A percentile compares a stretch with the other conserved stretches of the same genome.
Conservation (phyloP, 2,888 invertebrate genomes). For the Calameuta filiformis region DNA sequence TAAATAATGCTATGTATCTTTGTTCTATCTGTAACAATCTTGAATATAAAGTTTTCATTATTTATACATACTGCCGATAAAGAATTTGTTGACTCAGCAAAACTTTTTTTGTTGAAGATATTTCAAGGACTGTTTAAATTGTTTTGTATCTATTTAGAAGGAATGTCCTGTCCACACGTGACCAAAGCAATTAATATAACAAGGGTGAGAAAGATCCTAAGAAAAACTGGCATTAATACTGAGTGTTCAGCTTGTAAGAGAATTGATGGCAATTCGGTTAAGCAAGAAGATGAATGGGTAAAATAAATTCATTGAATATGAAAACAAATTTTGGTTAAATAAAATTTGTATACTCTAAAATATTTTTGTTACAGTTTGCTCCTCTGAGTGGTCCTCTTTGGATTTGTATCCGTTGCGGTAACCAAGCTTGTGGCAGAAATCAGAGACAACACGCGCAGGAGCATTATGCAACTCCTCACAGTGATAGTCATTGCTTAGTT, state of each 20-base stretch:
- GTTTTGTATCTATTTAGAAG: slow-evolving; percentile 25
- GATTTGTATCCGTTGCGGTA: slow-evolving; percentile 86
- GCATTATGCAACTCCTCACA: slow-evolving; percentile 81
- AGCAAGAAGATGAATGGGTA: slow-evolving; percentile 67
- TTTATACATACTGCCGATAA: background rate
- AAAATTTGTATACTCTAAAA: slow-evolving; percentile 9
- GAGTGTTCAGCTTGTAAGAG: slow-evolving; percentile 74
- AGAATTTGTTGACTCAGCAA: background rate
- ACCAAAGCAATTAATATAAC: slow-evolving; percentile 75
- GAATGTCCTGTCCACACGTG: slow-evolving; percentile 74
- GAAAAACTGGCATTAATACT: slow-evolving; percentile 67
- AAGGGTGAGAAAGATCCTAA: slow-evolving; percentile 72
- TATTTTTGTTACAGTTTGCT: slow-evolving; percentile 30
- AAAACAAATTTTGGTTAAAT: background rate
- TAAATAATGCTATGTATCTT: background rate
- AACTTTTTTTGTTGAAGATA: background rate
- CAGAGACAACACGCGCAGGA: slow-evolving; percentile 78
- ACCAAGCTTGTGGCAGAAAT: slow-evolving; percentile 79
- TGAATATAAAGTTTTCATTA: background rate
- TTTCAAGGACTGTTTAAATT: background rate
- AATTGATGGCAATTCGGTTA: slow-evolving; percentile 63
- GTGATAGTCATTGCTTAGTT: slow-evolving; percentile 80
- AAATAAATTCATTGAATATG: background rate
- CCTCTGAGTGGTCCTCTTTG: slow-evolving; percentile 67
- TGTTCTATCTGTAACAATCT: background rate